phyloP scores from a whole-genome alignment of 2,888 invertebrate genomes.

The Leptopilina drosophilae region DNA sequence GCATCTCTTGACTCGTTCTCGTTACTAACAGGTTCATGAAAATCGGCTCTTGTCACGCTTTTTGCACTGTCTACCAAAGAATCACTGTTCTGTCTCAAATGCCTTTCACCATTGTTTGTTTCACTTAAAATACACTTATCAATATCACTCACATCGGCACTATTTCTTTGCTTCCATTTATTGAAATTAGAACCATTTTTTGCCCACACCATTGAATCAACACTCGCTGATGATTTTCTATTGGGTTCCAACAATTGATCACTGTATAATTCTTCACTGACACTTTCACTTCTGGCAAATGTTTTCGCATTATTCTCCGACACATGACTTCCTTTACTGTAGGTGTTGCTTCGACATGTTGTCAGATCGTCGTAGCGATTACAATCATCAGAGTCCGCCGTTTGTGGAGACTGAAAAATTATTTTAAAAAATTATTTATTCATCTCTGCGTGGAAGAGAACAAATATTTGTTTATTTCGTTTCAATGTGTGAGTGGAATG shows the following conservation, averaged over 20 bases:
- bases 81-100: slow-evolving; percentile 71
- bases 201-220: slow-evolving; percentile 53
- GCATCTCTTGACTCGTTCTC: slow-evolving; percentile 71
- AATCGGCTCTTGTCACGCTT: slow-evolving; percentile 18
- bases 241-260: slow-evolving; percentile 53
- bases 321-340: slow-evolving; percentile 66
- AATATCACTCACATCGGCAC: slow-evolving; percentile 62
- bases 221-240: slow-evolving; percentile 43
- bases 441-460: no score
- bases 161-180: slow-evolving; percentile 55
- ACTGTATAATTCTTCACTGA: slow-evolving; percentile 68
- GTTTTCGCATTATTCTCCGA: slow-evolving; percentile 54
- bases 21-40: slow-evolving; percentile 47
- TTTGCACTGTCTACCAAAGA: slow-evolving; percentile 66
- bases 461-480: neutral
- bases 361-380: slow-evolving; percentile 63
- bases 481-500: no score
- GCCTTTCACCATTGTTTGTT: slow-evolving; percentile 56
- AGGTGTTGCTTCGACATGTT: slow-evolving; percentile 65
- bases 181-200: slow-evolving; percentile 48
- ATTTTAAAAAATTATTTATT: neutral
- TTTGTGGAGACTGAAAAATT: slow-evolving; percentile 24
- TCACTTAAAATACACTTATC: slow-evolving; percentile 48
- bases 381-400: slow-evolving; percentile 45
- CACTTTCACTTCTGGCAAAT: slow-evolving; percentile 68